Percentiles rank a stretch among this genome's conserved stretches.
phyloP scores from a whole-genome alignment of 2,888 invertebrate genomes.

The Chorisops tibialis region DNA sequence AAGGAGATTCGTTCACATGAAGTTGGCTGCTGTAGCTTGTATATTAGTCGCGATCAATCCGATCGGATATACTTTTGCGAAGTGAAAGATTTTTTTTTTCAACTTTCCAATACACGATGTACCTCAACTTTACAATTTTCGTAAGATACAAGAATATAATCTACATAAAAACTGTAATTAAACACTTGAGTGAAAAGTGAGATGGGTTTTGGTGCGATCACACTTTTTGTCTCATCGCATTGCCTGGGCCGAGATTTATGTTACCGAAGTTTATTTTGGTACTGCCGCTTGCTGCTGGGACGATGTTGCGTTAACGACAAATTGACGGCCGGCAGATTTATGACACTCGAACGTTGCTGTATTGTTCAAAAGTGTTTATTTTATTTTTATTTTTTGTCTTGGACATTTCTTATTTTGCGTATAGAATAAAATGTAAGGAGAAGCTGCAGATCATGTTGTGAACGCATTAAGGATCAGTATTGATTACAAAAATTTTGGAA shows the following conservation, averaged over 20 bases:
- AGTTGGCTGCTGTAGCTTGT: too few relatives aligned
- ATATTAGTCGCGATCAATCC: too few relatives aligned
- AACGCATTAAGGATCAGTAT: constrained; percentile 19
- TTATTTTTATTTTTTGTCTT: too few relatives aligned
- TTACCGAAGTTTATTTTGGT: not conserved
- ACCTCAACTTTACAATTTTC: too few relatives aligned
- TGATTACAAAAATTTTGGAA: constrained; percentile 9
- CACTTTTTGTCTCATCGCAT: not conserved
- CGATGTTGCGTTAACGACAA: not conserved
- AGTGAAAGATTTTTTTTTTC: too few relatives aligned
- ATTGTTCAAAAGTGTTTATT: constrained; percentile 12
- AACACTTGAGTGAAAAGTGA: constrained; percentile 14
- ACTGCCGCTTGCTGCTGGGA: not conserved
- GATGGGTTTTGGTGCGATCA: constrained; percentile 2
- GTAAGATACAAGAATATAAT: too few relatives aligned
- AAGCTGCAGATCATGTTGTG: too few relatives aligned
- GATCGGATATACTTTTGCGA: too few relatives aligned
- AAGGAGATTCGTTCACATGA: too few relatives aligned
- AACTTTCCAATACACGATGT: too few relatives aligned
- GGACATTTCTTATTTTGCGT: too few relatives aligned
- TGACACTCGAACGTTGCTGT: constrained; percentile 6
- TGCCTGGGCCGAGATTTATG: not conserved
- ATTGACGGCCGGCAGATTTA: constrained; percentile 8
- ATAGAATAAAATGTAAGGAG: too few relatives aligned
- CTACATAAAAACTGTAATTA: constrained; percentile 8